Evolutionary conservation across 2,888 invertebrate genomes (phyloP), one percentile per base, ranked within the genome.

Genomic region (Calliopum simillimum): DNA sequence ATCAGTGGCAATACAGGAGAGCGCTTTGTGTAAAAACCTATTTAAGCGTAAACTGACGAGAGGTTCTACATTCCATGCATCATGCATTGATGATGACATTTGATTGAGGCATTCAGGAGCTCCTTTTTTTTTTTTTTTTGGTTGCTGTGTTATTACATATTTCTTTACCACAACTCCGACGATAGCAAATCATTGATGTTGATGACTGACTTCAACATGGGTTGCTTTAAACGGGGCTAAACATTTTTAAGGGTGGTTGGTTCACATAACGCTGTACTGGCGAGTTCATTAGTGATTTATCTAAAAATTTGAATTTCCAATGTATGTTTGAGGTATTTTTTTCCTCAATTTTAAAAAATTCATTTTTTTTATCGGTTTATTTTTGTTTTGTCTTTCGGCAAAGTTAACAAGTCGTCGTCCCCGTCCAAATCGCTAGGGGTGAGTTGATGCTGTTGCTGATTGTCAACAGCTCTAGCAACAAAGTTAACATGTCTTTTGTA

Each of bases 61-160:
- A 46, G 66, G 47, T 19, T 44, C 51, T n/a, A 33, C 8, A 8
- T 79, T 80, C 71, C 79, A 79, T 81, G n/a, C 68, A 63, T 33
- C 68, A 63, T 33, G 33, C 33, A 33, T 33, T 33, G 33, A 33
- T 4, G 33, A 33, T 33, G 33, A 33, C 33, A 33, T 33, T 33
- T 33, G 33, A 33, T 33, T 33, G 33, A 33, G 33, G 33, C 33
- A 5, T 4, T 33, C 33, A 33, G 33, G 73, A 72, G 25, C 41
- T 47, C 65, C 56, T 44, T 71, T 70, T 33, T 33, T 2, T 47
- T 68, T 53, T 44, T 71, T 70, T 33, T 33, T 2, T 33, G 4
- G 4, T 33, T 33, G 33, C 8, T 33, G 33, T 33, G 8, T 33
- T 33, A 33, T 6, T 4, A 33, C n/a, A n/a, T n/a, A n/a, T 62